phyloP scores from a whole-genome alignment of 2,113 vertebrate genomes.

The Rhegmatorhina hoffmannsi region DNA sequence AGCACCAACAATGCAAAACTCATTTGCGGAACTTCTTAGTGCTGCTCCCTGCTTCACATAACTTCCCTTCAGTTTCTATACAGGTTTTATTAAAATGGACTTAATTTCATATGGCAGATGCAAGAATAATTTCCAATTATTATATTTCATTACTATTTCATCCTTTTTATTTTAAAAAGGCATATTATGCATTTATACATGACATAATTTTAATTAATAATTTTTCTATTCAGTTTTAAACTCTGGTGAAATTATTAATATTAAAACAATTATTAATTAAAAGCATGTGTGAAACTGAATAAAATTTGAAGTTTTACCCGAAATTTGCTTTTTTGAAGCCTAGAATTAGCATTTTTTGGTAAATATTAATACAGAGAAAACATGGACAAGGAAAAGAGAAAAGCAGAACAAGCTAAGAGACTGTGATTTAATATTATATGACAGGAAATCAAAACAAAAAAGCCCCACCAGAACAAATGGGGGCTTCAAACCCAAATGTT shows the following conservation, averaged over 20 bases:
- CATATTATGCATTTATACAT: background rate
- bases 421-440: background rate
- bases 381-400: background rate
- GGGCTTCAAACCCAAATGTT: background rate
- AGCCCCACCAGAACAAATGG: background rate
- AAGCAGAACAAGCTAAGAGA: background rate
- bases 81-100: background rate
- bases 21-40: background rate
- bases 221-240: background rate
- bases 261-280: background rate
- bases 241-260: background rate
- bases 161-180: background rate
- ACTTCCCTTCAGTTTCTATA: background rate
- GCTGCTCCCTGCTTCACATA: background rate
- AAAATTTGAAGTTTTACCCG: background rate
- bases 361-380: background rate
- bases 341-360: background rate
- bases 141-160: background rate
- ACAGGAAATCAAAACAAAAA: background rate
- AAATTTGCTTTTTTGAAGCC: background rate
- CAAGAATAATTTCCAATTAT: background rate
- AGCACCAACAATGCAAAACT: background rate
- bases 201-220: background rate
- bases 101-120: background rate
- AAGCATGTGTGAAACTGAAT: background rate